These are phyloP conservation scores for Dreissena polymorpha DNA, from an alignment of 1,140 invertebrate species.

Conservation along the genomic window DNA sequence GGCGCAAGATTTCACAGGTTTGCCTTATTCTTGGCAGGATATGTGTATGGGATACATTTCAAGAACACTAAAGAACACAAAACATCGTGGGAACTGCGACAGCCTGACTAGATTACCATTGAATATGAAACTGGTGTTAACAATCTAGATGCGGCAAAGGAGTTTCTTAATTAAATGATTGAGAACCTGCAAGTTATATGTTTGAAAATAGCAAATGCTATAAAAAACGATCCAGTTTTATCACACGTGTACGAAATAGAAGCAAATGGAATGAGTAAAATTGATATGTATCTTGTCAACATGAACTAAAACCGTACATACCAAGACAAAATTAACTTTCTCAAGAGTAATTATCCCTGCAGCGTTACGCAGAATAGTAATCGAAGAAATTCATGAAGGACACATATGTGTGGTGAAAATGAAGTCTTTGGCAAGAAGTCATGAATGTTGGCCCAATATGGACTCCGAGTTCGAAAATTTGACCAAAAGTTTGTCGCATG, in stretches of 20 bases:
- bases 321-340: slow-evolving; percentile 50
- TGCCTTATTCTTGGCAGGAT: slow-evolving; percentile 59
- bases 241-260: slow-evolving; percentile 24
- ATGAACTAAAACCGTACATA: slow-evolving; percentile 47
- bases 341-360: background rate
- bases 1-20: slow-evolving; percentile 75
- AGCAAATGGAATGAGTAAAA: no score
- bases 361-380: no score
- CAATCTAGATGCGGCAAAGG: background rate
- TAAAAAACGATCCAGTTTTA: slow-evolving; percentile 33
- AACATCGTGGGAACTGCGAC: background rate
- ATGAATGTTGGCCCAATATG: no score
- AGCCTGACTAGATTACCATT: background rate
- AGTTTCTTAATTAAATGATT: background rate
- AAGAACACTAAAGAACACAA: slow-evolving; percentile 6
- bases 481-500: slow-evolving; percentile 49
- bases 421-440: no score
- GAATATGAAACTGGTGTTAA: background rate
- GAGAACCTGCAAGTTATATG: slow-evolving; percentile 13
- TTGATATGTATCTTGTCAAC: background rate
- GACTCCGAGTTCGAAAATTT: no score
- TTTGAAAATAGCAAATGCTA: background rate
- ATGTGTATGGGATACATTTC: background rate
- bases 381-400: no score
- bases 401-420: no score